Percentiles rank a stretch among this genome's conserved stretches.
These are phyloP conservation scores for Pachypanchax playfairii DNA, from an alignment of 2,113 vertebrate species.

Conservation along the genomic window DNA sequence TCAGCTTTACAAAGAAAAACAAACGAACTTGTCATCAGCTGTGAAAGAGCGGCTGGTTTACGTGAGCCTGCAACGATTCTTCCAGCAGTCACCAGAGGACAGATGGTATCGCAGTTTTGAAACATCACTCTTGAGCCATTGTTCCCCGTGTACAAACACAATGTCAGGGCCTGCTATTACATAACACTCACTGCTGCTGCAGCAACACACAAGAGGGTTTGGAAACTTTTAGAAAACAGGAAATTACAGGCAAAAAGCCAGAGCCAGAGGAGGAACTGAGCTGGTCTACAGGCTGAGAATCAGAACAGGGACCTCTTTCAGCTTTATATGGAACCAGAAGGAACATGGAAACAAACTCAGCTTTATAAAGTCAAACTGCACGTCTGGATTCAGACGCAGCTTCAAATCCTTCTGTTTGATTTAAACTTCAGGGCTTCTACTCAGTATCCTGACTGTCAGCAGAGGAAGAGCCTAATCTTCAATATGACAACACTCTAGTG, in stretches of 20 bases:
- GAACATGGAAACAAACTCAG: not conserved
- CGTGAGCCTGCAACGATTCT: not conserved
- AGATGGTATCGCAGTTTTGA: not conserved
- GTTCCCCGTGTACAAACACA: conserved; percentile 9
- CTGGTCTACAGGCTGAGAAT: not conserved
- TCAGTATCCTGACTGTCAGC: not conserved
- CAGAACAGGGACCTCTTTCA: not conserved
- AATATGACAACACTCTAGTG: not conserved
- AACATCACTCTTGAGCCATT: conserved; percentile 17
- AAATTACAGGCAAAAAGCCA: conserved; percentile 60
- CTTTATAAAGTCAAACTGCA: too few species aligned
- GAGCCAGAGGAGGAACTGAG: conserved; percentile 29
- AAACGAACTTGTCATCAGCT: not conserved
- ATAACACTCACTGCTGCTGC: conserved; percentile 33
- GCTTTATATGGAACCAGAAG: not conserved
- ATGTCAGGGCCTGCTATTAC: conserved; percentile 9
- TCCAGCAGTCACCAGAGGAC: not conserved
- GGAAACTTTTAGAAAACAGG: conserved; percentile 68
- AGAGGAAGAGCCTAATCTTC: not conserved
- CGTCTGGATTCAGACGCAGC: too few species aligned
- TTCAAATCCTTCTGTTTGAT: too few species aligned
- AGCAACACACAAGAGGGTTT: conserved; percentile 23
- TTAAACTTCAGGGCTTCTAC: not conserved
- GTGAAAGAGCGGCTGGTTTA: not conserved
- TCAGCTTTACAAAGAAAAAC: not conserved